These are phyloP conservation scores for Cremastobaeus sp. DNA, from an alignment of 2,888 invertebrate species.

Conservation along the genomic window DNA sequence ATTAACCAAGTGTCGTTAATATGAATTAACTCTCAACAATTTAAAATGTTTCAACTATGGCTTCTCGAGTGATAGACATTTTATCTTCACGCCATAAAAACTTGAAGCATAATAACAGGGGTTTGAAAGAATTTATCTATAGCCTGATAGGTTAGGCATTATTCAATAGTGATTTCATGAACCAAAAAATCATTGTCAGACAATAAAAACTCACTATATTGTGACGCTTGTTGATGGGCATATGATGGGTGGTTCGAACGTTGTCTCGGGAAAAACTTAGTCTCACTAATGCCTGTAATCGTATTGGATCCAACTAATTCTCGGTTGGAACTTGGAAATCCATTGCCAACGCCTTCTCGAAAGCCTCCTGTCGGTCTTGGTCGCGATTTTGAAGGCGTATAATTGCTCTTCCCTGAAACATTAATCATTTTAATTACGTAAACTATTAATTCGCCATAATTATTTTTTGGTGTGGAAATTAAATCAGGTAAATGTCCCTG, in stretches of 20 bases:
- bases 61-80: no score
- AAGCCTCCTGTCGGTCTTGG: constrained; percentile 63
- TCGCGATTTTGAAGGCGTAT: constrained; percentile 12
- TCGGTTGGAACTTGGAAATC: constrained; percentile 63
- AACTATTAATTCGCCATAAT: no score
- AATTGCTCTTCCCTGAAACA: constrained; percentile 12
- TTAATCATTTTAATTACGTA: background rate
- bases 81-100: no score
- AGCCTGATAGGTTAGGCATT: background rate
- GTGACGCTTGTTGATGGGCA: constrained; percentile 35
- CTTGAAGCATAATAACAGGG: no score
- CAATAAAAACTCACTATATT: constrained; percentile 31
- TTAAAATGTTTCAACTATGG: no score
- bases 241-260: constrained; percentile 36
- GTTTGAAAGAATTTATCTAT: no score
- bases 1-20: no score
- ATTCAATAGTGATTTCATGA: background rate
- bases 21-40: no score
- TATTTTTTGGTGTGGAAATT: no score
- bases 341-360: constrained; percentile 64
- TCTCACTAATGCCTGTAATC: constrained; percentile 53
- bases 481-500: no score
- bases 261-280: constrained; percentile 33
- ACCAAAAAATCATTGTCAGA: background rate
- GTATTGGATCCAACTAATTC: constrained; percentile 62